Evolutionary conservation across 2,113 vertebrate species (phyloP), one percentile per base, ranked within the genome.

Genomic region (Desmodus rotundus): DNA sequence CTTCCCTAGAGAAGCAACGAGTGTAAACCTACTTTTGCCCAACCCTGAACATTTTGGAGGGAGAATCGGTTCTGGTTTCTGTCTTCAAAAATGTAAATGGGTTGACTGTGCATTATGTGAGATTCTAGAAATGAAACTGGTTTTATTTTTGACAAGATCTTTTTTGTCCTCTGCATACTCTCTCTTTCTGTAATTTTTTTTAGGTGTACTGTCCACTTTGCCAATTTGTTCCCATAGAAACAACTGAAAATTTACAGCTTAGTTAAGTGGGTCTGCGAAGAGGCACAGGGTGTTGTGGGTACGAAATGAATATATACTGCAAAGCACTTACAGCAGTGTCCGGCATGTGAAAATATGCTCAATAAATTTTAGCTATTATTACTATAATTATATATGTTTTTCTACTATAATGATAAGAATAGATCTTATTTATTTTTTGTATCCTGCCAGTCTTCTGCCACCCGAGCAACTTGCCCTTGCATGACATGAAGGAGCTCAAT

Each of bases 181-280:
- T 94, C 36, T 17, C 63, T 80, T 72, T 85, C 41, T 74, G 67
- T 81, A 45, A 65, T 74, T 92, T 74, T 92, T 93, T 94, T 87
- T 38, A 78, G 91, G 38, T 61, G 33, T 7, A 6, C 0, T 81
- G 26, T 89, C 77, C 96, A 92, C 95, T 96, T 97, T 81, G 58
- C 85, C 89, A 93, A 70, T 97, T 96, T 96, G 87, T 97, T 97
- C 31, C 89, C 96, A 93, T 96, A 88, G 97, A 97, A 96, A 95
- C 94, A 41, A 87, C 31, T 84, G 76, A 93, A 95, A 96, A 92
- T 95, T 92, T 96, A 95, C 38, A 85, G 87, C 76, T 91, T 95
- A 38, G 82, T 93, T 83, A 93, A 93, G 52, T 95, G n/a, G 45
- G 87, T 97, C 95, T 95, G 36, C 95, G 93, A 87, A 92, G 19